These are phyloP conservation scores for Rhagonycha lutea DNA, from an alignment of 2,888 invertebrate genomes.

Conservation along the genomic window DNA sequence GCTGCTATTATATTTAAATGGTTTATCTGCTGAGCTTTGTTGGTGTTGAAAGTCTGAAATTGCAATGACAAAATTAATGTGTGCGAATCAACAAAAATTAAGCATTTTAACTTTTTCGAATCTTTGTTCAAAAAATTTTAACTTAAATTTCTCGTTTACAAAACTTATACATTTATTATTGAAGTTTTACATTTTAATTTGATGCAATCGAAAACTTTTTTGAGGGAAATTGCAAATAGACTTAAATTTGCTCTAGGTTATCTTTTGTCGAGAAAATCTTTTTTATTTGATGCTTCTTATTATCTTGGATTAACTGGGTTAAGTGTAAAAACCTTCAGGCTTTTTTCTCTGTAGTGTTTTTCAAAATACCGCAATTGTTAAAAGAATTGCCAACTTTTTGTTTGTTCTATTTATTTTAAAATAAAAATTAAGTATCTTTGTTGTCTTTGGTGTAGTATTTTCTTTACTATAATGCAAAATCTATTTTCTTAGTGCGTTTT, in stretches of 20 bases:
- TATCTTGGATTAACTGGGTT: slow-evolving; percentile 2
- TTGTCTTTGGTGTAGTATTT: neutral
- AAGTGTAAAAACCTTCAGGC: neutral
- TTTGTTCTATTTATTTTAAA: neutral
- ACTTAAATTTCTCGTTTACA: too few relatives aligned
- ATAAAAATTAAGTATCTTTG: neutral
- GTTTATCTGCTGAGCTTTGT: slow-evolving; percentile 9
- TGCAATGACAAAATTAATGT: slow-evolving; percentile 1
- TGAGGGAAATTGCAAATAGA: neutral
- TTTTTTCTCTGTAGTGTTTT: neutral
- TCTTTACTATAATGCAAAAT: neutral
- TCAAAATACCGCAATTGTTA: neutral
- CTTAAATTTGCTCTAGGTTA: neutral
- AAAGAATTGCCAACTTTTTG: neutral
- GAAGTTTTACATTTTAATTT: neutral
- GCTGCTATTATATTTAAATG: slow-evolving; percentile 18
- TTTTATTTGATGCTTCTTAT: slow-evolving; percentile 1
- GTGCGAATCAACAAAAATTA: neutral
- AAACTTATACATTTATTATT: too few relatives aligned
- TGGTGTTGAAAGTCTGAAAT: neutral
- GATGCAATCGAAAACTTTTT: neutral
- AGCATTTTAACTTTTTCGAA: neutral
- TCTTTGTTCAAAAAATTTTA: too few relatives aligned
- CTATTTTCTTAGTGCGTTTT: neutral
- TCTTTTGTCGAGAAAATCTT: neutral